Evolutionary conservation across 2,888 invertebrate genomes (phyloP), one percentile per base, ranked within the genome.

Genomic region (Ophion slaviceki): DNA sequence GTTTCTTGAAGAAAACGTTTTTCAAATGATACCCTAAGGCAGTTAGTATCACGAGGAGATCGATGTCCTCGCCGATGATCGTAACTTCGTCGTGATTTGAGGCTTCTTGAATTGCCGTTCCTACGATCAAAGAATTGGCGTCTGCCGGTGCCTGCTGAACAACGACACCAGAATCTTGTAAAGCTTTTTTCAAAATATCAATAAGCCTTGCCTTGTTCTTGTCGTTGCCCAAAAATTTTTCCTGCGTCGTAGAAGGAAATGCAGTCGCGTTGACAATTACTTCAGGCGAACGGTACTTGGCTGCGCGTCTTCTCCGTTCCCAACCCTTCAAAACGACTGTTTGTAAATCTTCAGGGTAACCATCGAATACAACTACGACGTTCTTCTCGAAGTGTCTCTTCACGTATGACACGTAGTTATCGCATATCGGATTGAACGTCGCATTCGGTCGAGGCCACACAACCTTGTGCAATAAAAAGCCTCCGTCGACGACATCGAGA

Each of bases 121-220:
- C 64, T n/a, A 82, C 82, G 14, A 84, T 87, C 5, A 70, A 72
- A 62, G 74, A 61, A 71, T 86, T 84, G 11, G 76, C 87, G 36
- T 87, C 84, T 84, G 78, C 62, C 53, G 78, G 64, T 68, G 81
- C 80, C 74, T 87, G 86, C 45, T 79, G 59, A 70, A 82, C 66
- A 14, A 36, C 68, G 59, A 84, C 61, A 74, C 67, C 86, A 24
- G 59, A 74, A 57, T 79, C 74, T 47, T 17, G 59, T 24, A 82
- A 77, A 66, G 28, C 14, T 64, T n/a, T 72, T 72, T 72, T 28
- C 28, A 28, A 28, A 28, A 28, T 28, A 28, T 28, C 28, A 28
- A 28, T 28, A 28, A 28, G 28, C 28, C 66, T 76, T 7, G 75
- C 64, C 71, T 47, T 72, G 57, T 80, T 71, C 20, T 47, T 72